phyloP scores from a whole-genome alignment of 2,888 invertebrate genomes.

The Acleris emargana region DNA sequence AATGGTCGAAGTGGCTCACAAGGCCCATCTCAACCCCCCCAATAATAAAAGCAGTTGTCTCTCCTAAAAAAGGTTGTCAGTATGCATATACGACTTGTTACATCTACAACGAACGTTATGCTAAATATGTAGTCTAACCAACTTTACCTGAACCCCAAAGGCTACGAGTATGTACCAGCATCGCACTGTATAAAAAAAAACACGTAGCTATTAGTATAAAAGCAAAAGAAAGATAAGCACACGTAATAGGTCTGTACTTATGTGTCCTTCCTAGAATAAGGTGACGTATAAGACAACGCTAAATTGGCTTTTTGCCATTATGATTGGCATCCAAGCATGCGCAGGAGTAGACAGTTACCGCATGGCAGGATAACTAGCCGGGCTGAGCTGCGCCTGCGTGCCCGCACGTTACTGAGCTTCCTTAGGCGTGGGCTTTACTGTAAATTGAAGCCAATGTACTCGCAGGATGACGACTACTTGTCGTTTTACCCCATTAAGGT shows the following conservation, averaged over 20 bases:
- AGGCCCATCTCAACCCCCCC: too few relatives aligned
- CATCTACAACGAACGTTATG: too few relatives aligned
- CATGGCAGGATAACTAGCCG: slow-evolving; percentile 1
- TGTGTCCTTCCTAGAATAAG: slow-evolving; percentile 9
- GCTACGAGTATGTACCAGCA: too few relatives aligned
- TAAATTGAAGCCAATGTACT: slow-evolving; percentile 17
- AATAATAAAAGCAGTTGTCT: too few relatives aligned
- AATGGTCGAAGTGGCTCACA: too few relatives aligned
- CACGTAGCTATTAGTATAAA: too few relatives aligned
- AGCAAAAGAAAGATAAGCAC: background rate
- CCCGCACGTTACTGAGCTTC: slow-evolving; percentile 4
- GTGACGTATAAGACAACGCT: slow-evolving; percentile 13
- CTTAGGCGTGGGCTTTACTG: slow-evolving; percentile 15
- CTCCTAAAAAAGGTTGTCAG: too few relatives aligned
- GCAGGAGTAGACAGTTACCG: slow-evolving; percentile 1
- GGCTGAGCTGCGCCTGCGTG: background rate
- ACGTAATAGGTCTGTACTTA: slow-evolving; percentile 1
- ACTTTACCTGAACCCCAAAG: too few relatives aligned
- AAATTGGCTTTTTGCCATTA: slow-evolving; percentile 11
- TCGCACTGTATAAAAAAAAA: too few relatives aligned
- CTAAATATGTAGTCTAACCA: too few relatives aligned
- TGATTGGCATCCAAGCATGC: slow-evolving; percentile 4
- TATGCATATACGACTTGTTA: too few relatives aligned
- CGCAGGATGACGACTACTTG: background rate
- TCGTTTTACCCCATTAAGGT: slow-evolving; percentile 7